Evolutionary conservation across 2,797 vertebrate genomes (phyloP), one percentile per base, ranked within the genome.

Genomic region (Oophaga sylvatica): DNA sequence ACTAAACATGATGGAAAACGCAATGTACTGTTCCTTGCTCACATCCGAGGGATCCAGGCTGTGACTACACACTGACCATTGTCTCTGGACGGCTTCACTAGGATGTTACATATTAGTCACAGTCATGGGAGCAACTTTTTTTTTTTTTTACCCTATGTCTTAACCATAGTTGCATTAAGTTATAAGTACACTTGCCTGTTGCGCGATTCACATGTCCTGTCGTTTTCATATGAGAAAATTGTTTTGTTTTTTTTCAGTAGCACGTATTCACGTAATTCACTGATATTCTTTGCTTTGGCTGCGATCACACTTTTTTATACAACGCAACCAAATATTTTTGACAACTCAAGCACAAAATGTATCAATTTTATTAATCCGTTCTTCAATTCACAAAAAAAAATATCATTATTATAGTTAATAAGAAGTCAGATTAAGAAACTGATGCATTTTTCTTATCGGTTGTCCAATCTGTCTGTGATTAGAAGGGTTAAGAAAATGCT

Each of bases 321-420:
- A 73, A 71, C 12, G 22, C 20, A 75, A 48, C 41, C 41, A 75
- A 75, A 75, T 11, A 13, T 73, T 41, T 41, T 73, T 45, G 31
- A 48, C 71, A 22, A 20, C 35, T 73, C 17, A 75, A 75, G 71
- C 71, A n/a, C 71, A 75, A 75, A 48, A 75, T 75, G 71, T 11
- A 48, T 75, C 41, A 4, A 29, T 67, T 48, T 73, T 45, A 53
- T 71, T 35, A 10, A 73, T 73, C 9, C 4, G 8, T 20, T 35
- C 41, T 48, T 48, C 20, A 75, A 48, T 48, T 10, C 19, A 13
- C 3, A 22, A 31, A 17, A 10, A 35, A 71, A 19, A 9, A 71
- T 0, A 70, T 15, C 15, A 4, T 67, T 13, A 4, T 29, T 26
- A 26, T 26, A 67, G 13, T 35, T 41, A 19, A 19, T 35, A 71